Evolutionary conservation across 2,888 invertebrate genomes (phyloP), one percentile per base, ranked within the genome.

Genomic region (Tiliacea aurago): DNA sequence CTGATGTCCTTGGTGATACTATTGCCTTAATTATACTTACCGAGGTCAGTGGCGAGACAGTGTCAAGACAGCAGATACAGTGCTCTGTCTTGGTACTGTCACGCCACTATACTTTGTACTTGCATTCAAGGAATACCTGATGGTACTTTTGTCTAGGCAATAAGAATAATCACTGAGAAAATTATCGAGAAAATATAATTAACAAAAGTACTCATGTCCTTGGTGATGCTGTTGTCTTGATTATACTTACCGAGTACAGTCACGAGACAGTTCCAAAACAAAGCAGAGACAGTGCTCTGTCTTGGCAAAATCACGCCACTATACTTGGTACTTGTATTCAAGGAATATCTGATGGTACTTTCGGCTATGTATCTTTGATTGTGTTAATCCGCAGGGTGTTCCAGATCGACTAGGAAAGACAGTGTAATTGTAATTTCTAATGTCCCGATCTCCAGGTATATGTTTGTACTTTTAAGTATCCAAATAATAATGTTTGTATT

Each of bases 401-500:
- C 7, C 7, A 41, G 7, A 7, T 2, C 33, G 1, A 64, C 18
- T n/a, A 49, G 15, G 15, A 41, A 28, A 71, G 5, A 28, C 11
- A 28, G 13, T 63, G 13, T 63, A 9, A 45, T 20, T 37, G 3
- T 10, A 15, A n/a, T 55, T 70, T 70, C 15, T 70, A 45, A n/a
- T 53, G 4, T n/a, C 13, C 13, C 47, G 28, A 62, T n/a, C 1
- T n/a, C 37, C 6, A 45, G 4, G 15, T 18, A 37, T 18, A 23
- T n/a, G 28, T 49, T 37, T n/a, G 3, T 23, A 28, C 9, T 33
- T 23, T 28, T 9, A n/a, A 15, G 20, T 47, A 37, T 51, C 18
- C 1, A 13, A 41, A 45, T 53, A 66, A 18, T 83, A 70, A 81
- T 78, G 20, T 56, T 72, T 64, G 15, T 68, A 73, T 81, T 87